Evolutionary conservation across 2,797 vertebrate genomes (phyloP).

Genomic region (Peromyscus aztecus): DNA sequence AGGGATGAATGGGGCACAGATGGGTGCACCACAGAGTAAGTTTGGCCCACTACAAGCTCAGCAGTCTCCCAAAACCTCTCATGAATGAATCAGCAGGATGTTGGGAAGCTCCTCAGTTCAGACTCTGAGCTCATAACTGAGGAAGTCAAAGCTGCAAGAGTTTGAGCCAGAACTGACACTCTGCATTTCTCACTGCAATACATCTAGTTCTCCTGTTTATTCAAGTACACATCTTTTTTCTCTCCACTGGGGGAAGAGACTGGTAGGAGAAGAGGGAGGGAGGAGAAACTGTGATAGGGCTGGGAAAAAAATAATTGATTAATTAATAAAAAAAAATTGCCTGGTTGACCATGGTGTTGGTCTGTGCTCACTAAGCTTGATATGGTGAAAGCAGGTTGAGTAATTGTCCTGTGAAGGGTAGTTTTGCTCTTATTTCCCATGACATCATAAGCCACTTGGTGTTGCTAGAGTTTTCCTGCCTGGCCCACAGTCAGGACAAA

Average conservation of each 20-base stretch:
- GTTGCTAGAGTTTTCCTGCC: too few relatives aligned
- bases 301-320: neutral
- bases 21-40: conserved; percentile 92
- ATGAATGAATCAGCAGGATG: conserved; percentile 95
- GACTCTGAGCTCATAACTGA: conserved; percentile 98
- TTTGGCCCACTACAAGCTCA: conserved; percentile 92
- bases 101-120: conserved; percentile 93
- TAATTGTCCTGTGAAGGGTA: conserved; percentile 87
- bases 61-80: conserved; percentile 92
- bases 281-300: neutral
- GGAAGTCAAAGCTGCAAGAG: conserved; percentile 91
- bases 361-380: conserved; percentile 93
- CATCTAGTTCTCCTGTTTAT: conserved; percentile 88
- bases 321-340: conserved; percentile 64
- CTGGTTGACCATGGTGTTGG: conserved; percentile 89
- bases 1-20: conserved; percentile 91
- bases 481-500: too few relatives aligned
- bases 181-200: conserved; percentile 86
- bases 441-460: conserved; percentile 86
- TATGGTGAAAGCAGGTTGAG: conserved; percentile 86
- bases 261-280: neutral
- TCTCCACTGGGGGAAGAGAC: neutral
- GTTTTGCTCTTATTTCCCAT: conserved; percentile 85
- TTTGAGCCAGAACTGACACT: conserved; percentile 81
- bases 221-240: conserved; percentile 87